Conservation (phyloP, 92 coral and sea anemone genomes). For the Nematostella vectensis region DNA sequence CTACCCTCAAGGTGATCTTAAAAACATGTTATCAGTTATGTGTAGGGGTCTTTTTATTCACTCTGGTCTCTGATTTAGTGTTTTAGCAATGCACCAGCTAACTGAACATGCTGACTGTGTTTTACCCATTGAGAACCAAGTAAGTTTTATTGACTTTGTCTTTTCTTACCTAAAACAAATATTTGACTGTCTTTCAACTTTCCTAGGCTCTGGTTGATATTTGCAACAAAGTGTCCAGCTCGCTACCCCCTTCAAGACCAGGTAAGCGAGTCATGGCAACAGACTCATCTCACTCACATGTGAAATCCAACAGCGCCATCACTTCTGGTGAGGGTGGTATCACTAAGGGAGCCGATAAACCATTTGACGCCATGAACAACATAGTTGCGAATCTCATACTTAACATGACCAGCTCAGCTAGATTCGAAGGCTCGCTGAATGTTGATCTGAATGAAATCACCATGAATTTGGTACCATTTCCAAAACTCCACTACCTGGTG, state of each 20-base stretch:
- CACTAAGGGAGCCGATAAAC: slow-evolving; percentile 71
- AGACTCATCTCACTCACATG: slow-evolving; percentile 34
- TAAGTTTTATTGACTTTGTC: slow-evolving; percentile 4
- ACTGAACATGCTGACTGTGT: slow-evolving; percentile 93
- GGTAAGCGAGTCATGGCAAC: slow-evolving; percentile 68
- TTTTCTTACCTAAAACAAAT: neutral
- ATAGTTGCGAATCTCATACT: slow-evolving; percentile 89
- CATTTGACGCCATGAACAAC: slow-evolving; percentile 97
- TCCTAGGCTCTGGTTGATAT: slow-evolving; percentile 97
- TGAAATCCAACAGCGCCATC: slow-evolving; percentile 78
- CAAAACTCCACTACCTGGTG: slow-evolving; percentile 88
- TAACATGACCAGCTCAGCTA: slow-evolving; percentile 97
- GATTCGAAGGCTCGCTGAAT: slow-evolving; percentile 95
- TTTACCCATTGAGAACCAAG: slow-evolving; percentile 93
- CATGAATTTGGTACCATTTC: slow-evolving; percentile 97
- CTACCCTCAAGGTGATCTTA: too few species aligned
- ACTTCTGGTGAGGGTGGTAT: slow-evolving; percentile 90
- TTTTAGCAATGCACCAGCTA: slow-evolving; percentile 93
- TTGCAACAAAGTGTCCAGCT: slow-evolving; percentile 76
- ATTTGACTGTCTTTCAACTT: too few species aligned
- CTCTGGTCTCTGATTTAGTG: slow-evolving; percentile 30
- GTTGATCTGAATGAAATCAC: slow-evolving; percentile 97
- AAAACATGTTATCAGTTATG: too few species aligned
- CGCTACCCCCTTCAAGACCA: slow-evolving; percentile 79
- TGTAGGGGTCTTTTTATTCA: too few species aligned